Percentiles rank a stretch among this genome's conserved stretches.
phyloP scores from a whole-genome alignment of 2,888 invertebrate genomes.

The Achlya flavicornis region DNA sequence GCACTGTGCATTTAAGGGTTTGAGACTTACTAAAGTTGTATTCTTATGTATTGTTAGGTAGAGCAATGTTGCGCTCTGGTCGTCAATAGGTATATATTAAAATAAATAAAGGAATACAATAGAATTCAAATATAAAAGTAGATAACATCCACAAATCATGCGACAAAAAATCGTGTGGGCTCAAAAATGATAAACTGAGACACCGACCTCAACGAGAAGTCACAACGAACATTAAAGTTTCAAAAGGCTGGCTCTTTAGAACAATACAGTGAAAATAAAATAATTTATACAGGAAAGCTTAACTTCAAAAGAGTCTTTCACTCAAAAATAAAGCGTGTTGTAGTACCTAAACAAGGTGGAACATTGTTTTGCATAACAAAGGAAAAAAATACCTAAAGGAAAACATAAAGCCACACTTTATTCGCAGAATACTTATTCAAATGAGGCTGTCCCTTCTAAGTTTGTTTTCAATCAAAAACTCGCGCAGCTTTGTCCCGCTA shows the following conservation, averaged over 20 bases:
- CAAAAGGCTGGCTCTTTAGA: constrained; percentile 75
- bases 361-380: constrained; percentile 84
- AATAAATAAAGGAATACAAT: not conserved
- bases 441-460: constrained; percentile 84
- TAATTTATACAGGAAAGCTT: constrained; percentile 83
- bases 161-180: constrained; percentile 15
- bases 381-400: constrained; percentile 82
- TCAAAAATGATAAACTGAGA: constrained; percentile 67
- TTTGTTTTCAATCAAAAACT: constrained; percentile 85
- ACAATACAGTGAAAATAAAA: constrained; percentile 82
- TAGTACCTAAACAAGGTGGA: constrained; percentile 84
- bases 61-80: too few relatives aligned
- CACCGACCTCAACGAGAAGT: constrained; percentile 62
- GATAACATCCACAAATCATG: not conserved
- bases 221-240: constrained; percentile 73
- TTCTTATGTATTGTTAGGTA: not conserved
- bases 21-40: not conserved
- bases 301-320: constrained; percentile 84
- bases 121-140: too few relatives aligned
- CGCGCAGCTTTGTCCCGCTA: constrained; percentile 82
- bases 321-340: constrained; percentile 84
- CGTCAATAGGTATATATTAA: not conserved
- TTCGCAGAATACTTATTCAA: constrained; percentile 84
- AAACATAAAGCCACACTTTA: constrained; percentile 85
- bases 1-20: constrained; percentile 1